Conservation (phyloP, 2,113 vertebrate species). For the Entelurus aequoreus region DNA sequence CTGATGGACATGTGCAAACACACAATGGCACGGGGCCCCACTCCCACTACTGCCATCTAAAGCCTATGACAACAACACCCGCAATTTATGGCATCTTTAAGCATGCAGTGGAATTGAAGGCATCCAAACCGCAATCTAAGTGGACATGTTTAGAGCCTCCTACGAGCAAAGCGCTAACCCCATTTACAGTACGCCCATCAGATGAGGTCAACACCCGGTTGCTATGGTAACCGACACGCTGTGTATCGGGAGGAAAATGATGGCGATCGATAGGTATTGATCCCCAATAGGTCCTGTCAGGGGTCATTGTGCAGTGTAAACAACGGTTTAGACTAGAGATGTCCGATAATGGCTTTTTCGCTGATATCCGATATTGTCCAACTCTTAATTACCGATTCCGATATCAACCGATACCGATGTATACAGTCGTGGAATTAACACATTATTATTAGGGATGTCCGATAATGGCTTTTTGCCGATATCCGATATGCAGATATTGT, state of each 20-base stretch:
- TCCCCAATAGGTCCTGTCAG: slow-evolving; percentile 20
- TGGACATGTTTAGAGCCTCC: slow-evolving; percentile 34
- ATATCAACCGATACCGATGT: no score
- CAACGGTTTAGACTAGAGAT: no score
- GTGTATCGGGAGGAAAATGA: slow-evolving; percentile 38
- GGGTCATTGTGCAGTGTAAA: no score
- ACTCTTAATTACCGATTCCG: no score
- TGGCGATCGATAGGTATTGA: slow-evolving; percentile 43
- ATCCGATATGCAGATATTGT: no score
- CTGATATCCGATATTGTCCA: no score
- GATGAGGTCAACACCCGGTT: slow-evolving; percentile 43
- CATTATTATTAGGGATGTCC: no score
- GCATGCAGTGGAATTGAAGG: slow-evolving; percentile 24
- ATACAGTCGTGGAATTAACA: no score
- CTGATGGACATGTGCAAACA: slow-evolving; percentile 45
- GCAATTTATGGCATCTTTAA: slow-evolving; percentile 30
- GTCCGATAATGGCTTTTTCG: no score
- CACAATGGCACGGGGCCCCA: slow-evolving; percentile 17
- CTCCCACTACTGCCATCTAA: slow-evolving; percentile 40
- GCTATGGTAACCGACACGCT: slow-evolving; percentile 28
- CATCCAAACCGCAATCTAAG: slow-evolving; percentile 33
- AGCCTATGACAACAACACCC: slow-evolving; percentile 41
- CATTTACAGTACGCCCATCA: slow-evolving; percentile 24
- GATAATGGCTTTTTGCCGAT: no score
- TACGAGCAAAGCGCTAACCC: slow-evolving; percentile 23